Base-by-base conservation (phyloP, 2,888 invertebrate genomes). In the Amaurobius ferox region DNA sequence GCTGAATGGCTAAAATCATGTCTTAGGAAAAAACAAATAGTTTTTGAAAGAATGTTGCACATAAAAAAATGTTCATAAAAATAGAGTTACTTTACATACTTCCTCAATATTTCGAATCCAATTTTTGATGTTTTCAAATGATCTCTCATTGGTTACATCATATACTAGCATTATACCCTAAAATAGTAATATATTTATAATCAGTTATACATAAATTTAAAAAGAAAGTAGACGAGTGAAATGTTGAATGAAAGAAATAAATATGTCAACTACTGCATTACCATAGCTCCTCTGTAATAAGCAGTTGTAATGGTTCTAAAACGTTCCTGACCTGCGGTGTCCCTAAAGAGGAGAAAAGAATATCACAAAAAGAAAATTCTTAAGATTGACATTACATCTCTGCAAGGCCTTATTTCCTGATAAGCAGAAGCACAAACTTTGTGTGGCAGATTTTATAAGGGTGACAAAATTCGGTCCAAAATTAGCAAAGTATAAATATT, bases 51-150 rank as follows among this genome's bases (percentile, higher is more conserved):
- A n/a, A n/a, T n/a, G n/a, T n/a, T n/a, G n/a, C n/a, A n/a, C n/a
- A n/a, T n/a, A 44, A 44, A 26, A 29, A 40, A 26, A 29, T 16
- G 32, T 32, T 30, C 7, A 32, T 23, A 29, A 72, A 28, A 26
- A 19, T 32, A n/a, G 16, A 40, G 13, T 68, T 7, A 30, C 62
- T 16, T 62, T 44, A 44, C 19, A 86, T 89, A 92, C 92, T 91
- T 99, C 98, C 92, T 99, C 98, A 91, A 99, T 99, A 92, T 99
- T 99, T 90, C 98, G 94, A 89, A 99, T 97, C 99, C 99, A 99
- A 92, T 99, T 99, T 91, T 98, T 97, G 83, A 99, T 99, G 91
- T 99, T 99, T 92, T 99, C 97, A 93, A 99, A 99, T 90, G 98
- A 98, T 93, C 98, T 98, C 91, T 98, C 98, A 93, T 98, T 98